A percentile compares a stretch with the other conserved stretches of the same genome.
Evolutionary conservation across 2,888 invertebrate genomes (phyloP).

Genomic region (Amaurobius ferox): DNA sequence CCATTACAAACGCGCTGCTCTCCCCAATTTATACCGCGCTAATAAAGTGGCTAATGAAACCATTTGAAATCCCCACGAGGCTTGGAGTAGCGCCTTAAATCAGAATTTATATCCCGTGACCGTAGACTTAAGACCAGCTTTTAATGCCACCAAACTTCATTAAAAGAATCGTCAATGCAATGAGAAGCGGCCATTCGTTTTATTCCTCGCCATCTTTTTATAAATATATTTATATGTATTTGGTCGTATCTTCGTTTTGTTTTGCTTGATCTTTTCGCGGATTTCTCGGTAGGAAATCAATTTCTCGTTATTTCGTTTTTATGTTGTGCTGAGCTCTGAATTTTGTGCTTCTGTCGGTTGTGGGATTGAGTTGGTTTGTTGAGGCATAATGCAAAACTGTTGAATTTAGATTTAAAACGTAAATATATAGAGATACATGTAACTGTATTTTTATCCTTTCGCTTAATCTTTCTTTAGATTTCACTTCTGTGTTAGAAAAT

Average conservation of each 20-base stretch:
- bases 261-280: slow-evolving; percentile 6
- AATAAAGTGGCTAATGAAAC: slow-evolving; percentile 71
- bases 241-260: slow-evolving; percentile 26
- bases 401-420: too few relatives aligned
- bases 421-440: too few relatives aligned
- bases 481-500: too few relatives aligned
- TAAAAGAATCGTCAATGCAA: slow-evolving; percentile 69
- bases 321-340: slow-evolving; percentile 1
- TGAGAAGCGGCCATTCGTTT: slow-evolving; percentile 57
- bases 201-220: slow-evolving; percentile 37
- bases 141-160: slow-evolving; percentile 70
- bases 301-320: slow-evolving; percentile 45
- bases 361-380: neutral
- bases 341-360: neutral
- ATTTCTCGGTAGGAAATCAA: slow-evolving; percentile 32
- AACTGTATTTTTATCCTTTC: too few relatives aligned
- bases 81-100: slow-evolving; percentile 62
- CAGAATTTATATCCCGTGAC: slow-evolving; percentile 71
- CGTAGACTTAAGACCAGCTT: slow-evolving; percentile 69
- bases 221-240: slow-evolving; percentile 22
- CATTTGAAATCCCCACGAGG: slow-evolving; percentile 69
- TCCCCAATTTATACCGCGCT: slow-evolving; percentile 68
- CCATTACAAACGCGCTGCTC: slow-evolving; percentile 63
- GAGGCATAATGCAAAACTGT: neutral
- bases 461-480: too few relatives aligned